Evolutionary conservation across 1,140 invertebrate genomes (phyloP).

Genomic region (Melanaphis sacchari): DNA sequence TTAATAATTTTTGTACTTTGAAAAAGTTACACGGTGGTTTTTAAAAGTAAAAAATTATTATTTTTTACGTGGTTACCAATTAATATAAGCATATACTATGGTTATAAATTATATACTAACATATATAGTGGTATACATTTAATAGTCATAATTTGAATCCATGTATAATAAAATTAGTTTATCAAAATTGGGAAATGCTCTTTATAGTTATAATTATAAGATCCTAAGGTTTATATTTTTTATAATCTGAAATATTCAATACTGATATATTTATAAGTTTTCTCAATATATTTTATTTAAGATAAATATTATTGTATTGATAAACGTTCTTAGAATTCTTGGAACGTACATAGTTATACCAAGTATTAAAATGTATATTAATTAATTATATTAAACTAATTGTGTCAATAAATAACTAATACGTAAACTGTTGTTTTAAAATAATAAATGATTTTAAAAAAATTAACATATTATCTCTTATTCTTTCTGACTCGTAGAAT

Average conservation of each 20-base stretch:
- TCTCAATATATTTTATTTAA: background rate
- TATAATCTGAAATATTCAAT: background rate
- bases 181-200: background rate
- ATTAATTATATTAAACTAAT: background rate
- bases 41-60: background rate
- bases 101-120: no score
- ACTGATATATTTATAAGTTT: background rate
- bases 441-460: background rate
- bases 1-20: background rate
- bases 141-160: background rate
- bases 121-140: background rate
- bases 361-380: background rate
- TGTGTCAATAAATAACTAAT: constrained; percentile 3
- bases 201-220: no score
- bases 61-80: background rate
- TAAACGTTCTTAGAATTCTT: background rate
- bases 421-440: background rate
- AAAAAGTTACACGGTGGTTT: background rate
- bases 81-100: no score
- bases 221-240: background rate
- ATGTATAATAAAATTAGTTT: no score
- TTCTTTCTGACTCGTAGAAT: background rate
- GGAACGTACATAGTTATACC: background rate
- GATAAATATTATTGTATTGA: background rate
- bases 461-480: background rate